Evolutionary conservation across 30 jellyfish, hydroid and myxozoan species (phyloP), one percentile per base, ranked within the genome.

Genomic region (Cassiopea xamachana): DNA sequence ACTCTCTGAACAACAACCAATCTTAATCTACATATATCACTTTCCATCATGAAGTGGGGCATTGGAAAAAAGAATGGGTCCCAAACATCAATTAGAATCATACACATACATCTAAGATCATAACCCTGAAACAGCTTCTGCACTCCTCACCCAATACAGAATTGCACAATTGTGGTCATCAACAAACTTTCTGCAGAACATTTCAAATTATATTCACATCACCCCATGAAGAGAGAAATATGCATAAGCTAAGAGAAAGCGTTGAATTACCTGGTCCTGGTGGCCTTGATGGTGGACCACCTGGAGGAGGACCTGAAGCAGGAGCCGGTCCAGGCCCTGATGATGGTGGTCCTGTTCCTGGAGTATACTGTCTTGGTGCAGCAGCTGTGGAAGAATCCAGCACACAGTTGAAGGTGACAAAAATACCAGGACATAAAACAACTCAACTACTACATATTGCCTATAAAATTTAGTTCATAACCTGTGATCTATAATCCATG

Each of bases 221-320:
- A 55, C 64, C 12, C 0, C 64, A 55, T 55, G 0, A 55, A 55
- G 64, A 55, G 12, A 10, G 10, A 55, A n/a, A 0, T 0, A 17
- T 62, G 43, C 60, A 61, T 5, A 7, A 64, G 74, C 43, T 64
- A 5, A 27, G 14, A 27, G 39, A 27, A 27, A 27, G 39, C 39
- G 44, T 43, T 69, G 47, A 84, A 81, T 51, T 46, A 84, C 92
- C 92, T 84, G 92, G 92, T 46, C 93, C 93, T 45, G 92, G 92
- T 19, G 96, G 96, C 83, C 96, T 78, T 15, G 89, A 81, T 1
- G 96, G 96, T 51, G 96, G 96, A 15, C 91, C 96, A 1, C 85
- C 69, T 13, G 67, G 10, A 47, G 88, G 87, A 14, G 88, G 93
- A 59, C 93, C 93, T 39, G 82, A 76, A 15, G 93, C 83, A 0